Base-by-base conservation (phyloP, 2,888 invertebrate genomes). In the Lepetodrilus schrolli region DNA sequence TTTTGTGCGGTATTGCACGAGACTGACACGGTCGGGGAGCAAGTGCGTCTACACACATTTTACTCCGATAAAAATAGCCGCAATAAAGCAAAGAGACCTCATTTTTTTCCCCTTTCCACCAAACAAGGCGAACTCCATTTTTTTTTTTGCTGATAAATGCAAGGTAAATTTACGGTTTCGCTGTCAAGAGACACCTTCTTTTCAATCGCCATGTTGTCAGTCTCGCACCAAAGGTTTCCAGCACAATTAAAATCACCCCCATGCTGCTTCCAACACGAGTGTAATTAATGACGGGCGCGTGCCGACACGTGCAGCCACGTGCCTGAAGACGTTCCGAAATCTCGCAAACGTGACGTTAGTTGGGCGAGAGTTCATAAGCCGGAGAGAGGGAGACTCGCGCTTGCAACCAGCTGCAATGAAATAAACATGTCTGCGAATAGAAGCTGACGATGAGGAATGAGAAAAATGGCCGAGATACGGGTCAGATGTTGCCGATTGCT, bases 271-370 rank as follows among this genome's bases (percentile, higher is more conserved):
- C 2, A 37, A 65, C 74, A 74, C 70, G 74, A 70, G 70, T 30
- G 65, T 66, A 49, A 70, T 70, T 70, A 74, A 74, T 70, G 74
- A 74, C 36, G 17, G 23, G 49, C 34, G 37, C 70, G 74, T 70
- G 66, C 58, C 70, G 50, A 7, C 74, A 50, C 70, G 66, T 66
- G 74, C 74, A 47, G 58, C n/a, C 74, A 66, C 74, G 70, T 49
- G 74, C 48, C 49, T 30, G 7, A 37, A 34, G 26, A 43, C 73
- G 68, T 23, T 68, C 37, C 21, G 30, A 68, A 47, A 68, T 68
- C 21, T 43, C 21, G 34, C 43, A 26, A 26, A 43, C 68, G 38
- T 68, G 38, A 47, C 43, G 26, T n/a, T 47, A 43, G 30, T n/a
- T 21, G n/a, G 26, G n/a, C 7, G 43, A 20, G 37, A 47, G 47